These are phyloP conservation scores for Oeneis ivallda DNA, from an alignment of 2,888 invertebrate genomes.

Conservation along the genomic window DNA sequence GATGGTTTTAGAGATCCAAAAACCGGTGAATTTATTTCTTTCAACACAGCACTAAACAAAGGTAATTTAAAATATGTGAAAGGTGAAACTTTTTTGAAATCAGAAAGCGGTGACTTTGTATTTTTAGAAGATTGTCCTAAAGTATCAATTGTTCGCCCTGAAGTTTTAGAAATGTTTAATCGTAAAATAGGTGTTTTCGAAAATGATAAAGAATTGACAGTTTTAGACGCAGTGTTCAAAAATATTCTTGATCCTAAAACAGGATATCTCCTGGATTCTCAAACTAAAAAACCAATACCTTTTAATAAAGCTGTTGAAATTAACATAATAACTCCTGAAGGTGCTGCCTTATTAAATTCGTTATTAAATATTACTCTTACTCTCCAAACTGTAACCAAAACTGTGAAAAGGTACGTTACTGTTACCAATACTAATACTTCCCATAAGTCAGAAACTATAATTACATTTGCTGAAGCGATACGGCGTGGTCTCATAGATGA, in stretches of 20 bases:
- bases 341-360: conserved; percentile 92
- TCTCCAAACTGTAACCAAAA: conserved; percentile 92
- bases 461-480: conserved; percentile 90
- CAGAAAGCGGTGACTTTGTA: conserved; percentile 87
- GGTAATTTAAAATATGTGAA: conserved; percentile 88
- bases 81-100: conserved; percentile 87
- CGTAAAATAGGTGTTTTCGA: conserved; percentile 91
- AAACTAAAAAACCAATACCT: conserved; percentile 87
- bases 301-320: conserved; percentile 93
- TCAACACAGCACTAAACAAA: conserved; percentile 90
- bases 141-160: conserved; percentile 89
- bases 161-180: conserved; percentile 92
- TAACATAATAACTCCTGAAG: conserved; percentile 92
- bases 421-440: conserved; percentile 85
- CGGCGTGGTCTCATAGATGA: conserved; percentile 90
- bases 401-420: conserved; percentile 90
- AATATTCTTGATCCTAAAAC: conserved; percentile 93
- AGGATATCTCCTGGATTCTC: conserved; percentile 90
- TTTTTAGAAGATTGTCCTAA: conserved; percentile 90
- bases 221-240: conserved; percentile 93
- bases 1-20: conserved; percentile 93
- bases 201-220: conserved; percentile 88
- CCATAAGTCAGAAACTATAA: conserved; percentile 80
- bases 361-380: conserved; percentile 93
- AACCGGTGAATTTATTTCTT: conserved; percentile 90